Conservation (phyloP, 2,888 invertebrate species). For the Aphodius sticticus region DNA sequence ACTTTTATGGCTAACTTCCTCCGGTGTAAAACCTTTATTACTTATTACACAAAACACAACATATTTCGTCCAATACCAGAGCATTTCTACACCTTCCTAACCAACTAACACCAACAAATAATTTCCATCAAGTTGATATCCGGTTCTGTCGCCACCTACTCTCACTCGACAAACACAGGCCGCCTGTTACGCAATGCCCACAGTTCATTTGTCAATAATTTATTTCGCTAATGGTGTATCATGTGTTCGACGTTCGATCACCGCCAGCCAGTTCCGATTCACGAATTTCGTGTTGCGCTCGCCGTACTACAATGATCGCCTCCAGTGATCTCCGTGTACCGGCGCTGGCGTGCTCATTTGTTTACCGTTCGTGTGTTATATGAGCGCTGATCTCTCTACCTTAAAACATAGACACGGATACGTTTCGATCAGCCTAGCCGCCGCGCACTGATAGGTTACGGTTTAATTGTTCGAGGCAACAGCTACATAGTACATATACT, state of each 20-base stretch:
- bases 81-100: too few relatives aligned
- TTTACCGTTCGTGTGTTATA: neutral
- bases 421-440: neutral
- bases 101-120: neutral
- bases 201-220: neutral
- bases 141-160: conserved; percentile 4
- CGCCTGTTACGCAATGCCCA: neutral
- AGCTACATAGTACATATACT: neutral
- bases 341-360: neutral
- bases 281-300: neutral
- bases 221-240: conserved; percentile 4
- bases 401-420: neutral
- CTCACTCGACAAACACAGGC: neutral
- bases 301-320: neutral
- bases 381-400: neutral
- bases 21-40: too few relatives aligned
- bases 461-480: neutral
- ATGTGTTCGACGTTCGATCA: neutral
- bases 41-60: too few relatives aligned
- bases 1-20: too few relatives aligned
- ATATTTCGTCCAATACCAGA: too few relatives aligned
- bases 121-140: neutral
- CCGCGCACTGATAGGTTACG: neutral
- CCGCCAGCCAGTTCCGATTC: conserved; percentile 4
- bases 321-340: neutral